Conservation (phyloP, 92 coral and sea anemone genomes). For the Scolanthus callimorphus region DNA sequence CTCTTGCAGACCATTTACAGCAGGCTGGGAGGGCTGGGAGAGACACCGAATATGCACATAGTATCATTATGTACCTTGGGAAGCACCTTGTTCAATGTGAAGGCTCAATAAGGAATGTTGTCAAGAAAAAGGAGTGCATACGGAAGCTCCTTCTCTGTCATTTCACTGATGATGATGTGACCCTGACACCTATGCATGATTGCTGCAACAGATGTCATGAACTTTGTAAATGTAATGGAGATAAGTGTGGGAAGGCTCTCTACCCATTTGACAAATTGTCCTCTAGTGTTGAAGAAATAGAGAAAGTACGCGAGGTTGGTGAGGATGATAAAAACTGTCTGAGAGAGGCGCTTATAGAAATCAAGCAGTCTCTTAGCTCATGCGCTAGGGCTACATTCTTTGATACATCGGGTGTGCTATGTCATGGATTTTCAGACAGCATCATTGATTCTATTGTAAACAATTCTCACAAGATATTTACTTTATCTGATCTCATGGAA, state of each 20-base stretch:
- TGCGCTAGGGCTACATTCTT: constrained; percentile 8
- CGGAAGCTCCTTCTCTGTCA: constrained; percentile 15
- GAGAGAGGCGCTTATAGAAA: constrained; percentile 20
- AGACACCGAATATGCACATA: constrained; percentile 10
- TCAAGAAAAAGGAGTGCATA: constrained; percentile 16
- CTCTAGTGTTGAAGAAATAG: background rate
- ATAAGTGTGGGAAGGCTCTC: constrained; percentile 19
- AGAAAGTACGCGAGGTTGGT: constrained; percentile 1
- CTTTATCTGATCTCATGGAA: constrained; percentile 38
- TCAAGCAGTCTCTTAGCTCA: constrained; percentile 2
- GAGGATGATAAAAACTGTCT: constrained; percentile 20
- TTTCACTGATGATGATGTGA: constrained; percentile 17
- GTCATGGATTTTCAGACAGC: constrained; percentile 35
- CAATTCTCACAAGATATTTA: constrained; percentile 31
- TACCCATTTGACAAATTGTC: constrained; percentile 7
- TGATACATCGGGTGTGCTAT: constrained; percentile 13
- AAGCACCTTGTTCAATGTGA: constrained; percentile 24
- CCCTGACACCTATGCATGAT: constrained; percentile 20
- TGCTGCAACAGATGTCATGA: constrained; percentile 36
- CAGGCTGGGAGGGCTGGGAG: constrained; percentile 54
- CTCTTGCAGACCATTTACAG: constrained; percentile 33
- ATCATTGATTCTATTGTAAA: constrained; percentile 8
- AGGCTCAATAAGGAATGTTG: constrained; percentile 13
- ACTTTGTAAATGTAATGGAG: constrained; percentile 24
- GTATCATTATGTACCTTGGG: constrained; percentile 8